phyloP scores from a whole-genome alignment of 2,113 vertebrate species.

The Merops nubicus region DNA sequence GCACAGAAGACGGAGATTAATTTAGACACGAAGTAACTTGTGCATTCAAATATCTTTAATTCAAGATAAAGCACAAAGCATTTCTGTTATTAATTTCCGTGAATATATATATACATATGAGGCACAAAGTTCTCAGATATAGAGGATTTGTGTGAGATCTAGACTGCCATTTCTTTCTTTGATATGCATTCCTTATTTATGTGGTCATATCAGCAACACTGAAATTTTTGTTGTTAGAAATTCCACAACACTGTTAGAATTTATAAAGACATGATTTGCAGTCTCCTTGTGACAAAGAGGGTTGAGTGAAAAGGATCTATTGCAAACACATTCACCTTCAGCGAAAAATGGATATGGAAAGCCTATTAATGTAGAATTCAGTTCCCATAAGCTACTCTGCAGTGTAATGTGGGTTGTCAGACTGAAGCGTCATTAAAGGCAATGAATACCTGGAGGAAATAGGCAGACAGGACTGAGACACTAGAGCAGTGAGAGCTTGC shows the following conservation, averaged over 20 bases:
- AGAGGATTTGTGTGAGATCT: neutral
- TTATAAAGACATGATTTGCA: neutral
- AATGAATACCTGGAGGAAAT: neutral
- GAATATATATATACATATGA: neutral
- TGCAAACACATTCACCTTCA: neutral
- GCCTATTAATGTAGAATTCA: neutral
- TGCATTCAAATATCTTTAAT: neutral
- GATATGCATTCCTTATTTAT: neutral
- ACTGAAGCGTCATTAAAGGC: neutral
- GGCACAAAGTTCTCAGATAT: rapidly evolving
- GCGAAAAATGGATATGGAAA: neutral
- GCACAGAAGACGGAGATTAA: neutral
- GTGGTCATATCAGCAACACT: neutral
- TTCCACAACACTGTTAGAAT: neutral
- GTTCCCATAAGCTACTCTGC: neutral
- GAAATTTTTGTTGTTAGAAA: neutral
- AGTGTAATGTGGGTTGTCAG: neutral
- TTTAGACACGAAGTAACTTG: neutral
- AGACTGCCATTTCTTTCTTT: neutral
- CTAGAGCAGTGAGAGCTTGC: neutral
- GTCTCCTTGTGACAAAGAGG: neutral
- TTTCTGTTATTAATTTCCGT: neutral
- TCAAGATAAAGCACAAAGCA: neutral
- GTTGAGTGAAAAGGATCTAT: neutral
- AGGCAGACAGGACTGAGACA: neutral